Conservation (phyloP, 1,140 invertebrate genomes). For the Pseudoatta argentina region DNA sequence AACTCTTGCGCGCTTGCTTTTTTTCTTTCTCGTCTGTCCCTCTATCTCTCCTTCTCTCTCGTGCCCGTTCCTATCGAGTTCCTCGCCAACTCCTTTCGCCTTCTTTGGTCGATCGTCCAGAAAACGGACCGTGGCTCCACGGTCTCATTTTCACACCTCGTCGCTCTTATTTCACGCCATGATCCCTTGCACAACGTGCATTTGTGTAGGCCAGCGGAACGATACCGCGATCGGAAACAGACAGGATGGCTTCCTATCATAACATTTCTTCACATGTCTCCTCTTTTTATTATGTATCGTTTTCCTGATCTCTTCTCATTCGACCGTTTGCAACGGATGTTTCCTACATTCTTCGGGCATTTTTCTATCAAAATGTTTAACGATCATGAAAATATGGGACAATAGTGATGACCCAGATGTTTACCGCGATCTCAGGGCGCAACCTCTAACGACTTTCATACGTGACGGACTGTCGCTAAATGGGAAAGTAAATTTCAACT, state of each 20-base stretch:
- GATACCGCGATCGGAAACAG: constrained; percentile 24
- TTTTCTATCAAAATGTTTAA: constrained; percentile 16
- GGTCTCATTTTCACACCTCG: constrained; percentile 74
- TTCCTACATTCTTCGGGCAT: not conserved
- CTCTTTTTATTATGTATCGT: constrained; percentile 10
- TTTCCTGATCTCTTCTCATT: not conserved
- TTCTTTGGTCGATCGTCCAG: constrained; percentile 74
- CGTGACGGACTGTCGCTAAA: constrained; percentile 82
- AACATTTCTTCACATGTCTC: constrained; percentile 26
- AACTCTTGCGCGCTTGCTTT: constrained; percentile 74
- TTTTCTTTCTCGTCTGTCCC: constrained; percentile 55
- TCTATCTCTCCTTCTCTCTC: constrained; percentile 52
- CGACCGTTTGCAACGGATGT: not conserved
- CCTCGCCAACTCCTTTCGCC: constrained; percentile 65
- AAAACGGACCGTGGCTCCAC: constrained; percentile 68
- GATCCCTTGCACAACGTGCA: constrained; percentile 49
- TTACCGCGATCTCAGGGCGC: constrained; percentile 51
- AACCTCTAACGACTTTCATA: constrained; percentile 81
- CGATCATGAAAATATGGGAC: constrained; percentile 69
- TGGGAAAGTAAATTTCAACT: constrained; percentile 84
- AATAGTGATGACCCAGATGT: constrained; percentile 70
- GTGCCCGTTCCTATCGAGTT: not conserved
- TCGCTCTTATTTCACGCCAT: constrained; percentile 57
- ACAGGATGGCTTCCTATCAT: not conserved
- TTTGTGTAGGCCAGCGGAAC: constrained; percentile 50